Conservation (phyloP, 2,113 vertebrate species). For the Urocitellus parryii region DNA sequence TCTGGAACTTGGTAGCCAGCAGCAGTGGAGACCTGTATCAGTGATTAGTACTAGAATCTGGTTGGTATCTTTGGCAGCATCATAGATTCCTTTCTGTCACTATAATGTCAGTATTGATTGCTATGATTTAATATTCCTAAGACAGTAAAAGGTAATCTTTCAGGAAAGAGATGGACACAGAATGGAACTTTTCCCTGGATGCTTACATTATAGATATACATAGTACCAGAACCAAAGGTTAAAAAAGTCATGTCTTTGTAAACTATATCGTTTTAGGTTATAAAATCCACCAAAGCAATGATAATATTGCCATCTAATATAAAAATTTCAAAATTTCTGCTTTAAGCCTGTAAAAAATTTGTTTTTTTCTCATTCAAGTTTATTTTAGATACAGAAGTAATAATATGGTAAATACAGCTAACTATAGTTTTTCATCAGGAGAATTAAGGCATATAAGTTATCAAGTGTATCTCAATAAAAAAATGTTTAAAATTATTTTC, state of each 20-base stretch:
- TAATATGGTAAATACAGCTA: neutral
- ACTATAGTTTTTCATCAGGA: neutral
- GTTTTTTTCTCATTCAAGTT: neutral
- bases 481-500: neutral
- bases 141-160: neutral
- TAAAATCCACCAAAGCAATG: neutral
- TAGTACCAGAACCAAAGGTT: neutral
- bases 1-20: neutral
- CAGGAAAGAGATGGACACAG: neutral
- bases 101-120: neutral
- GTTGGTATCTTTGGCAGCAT: neutral
- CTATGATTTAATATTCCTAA: neutral
- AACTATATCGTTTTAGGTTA: neutral
- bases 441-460: neutral
- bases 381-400: conserved; percentile 31
- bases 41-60: neutral
- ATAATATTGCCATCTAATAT: conserved; percentile 4
- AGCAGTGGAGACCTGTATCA: neutral
- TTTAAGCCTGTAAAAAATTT: neutral
- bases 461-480: neutral
- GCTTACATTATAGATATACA: neutral
- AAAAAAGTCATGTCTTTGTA: neutral
- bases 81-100: neutral
- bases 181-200: neutral
- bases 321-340: neutral